Conservation (phyloP, 2,797 vertebrate genomes). For the Taenioides sp. region DNA sequence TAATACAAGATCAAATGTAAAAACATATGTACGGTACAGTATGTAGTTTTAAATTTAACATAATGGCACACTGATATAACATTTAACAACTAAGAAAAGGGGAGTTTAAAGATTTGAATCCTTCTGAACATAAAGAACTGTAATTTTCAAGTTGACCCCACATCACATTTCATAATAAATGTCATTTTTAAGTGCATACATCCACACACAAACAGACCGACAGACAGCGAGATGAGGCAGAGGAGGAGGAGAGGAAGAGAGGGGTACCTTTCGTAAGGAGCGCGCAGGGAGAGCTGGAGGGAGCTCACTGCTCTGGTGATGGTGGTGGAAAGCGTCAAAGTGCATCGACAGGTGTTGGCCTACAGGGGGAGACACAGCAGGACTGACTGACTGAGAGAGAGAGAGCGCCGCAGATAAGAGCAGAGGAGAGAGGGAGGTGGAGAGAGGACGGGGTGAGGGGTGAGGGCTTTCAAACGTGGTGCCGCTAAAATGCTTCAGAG, state of each 20-base stretch:
- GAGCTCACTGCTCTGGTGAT: slow-evolving; percentile 87
- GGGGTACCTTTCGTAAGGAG: slow-evolving; percentile 90
- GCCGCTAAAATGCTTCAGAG: neutral
- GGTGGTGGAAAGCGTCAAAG: slow-evolving; percentile 93
- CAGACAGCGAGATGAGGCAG: slow-evolving; percentile 23
- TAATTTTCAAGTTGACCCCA: neutral
- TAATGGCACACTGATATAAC: too few relatives aligned
- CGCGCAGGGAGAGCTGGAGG: slow-evolving; percentile 90
- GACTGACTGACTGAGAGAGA: slow-evolving; percentile 51
- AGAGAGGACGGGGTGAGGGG: neutral
- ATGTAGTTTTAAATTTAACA: too few relatives aligned
- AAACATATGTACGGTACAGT: too few relatives aligned
- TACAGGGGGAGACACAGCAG: slow-evolving; percentile 76
- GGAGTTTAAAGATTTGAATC: too few relatives aligned
- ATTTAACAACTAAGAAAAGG: too few relatives aligned
- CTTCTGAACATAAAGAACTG: too few relatives aligned
- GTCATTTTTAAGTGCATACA: neutral
- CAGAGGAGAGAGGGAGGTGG: neutral
- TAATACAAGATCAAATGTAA: too few relatives aligned
- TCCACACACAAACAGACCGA: slow-evolving; percentile 26
- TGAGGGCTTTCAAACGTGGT: slow-evolving; percentile 4
- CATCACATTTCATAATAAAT: neutral
- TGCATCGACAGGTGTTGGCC: slow-evolving; percentile 88
- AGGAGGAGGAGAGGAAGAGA: slow-evolving; percentile 33
- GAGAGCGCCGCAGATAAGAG: slow-evolving; percentile 27